Conservation (phyloP, 2,888 invertebrate species). For the Chaetogeoica ovagalla region DNA sequence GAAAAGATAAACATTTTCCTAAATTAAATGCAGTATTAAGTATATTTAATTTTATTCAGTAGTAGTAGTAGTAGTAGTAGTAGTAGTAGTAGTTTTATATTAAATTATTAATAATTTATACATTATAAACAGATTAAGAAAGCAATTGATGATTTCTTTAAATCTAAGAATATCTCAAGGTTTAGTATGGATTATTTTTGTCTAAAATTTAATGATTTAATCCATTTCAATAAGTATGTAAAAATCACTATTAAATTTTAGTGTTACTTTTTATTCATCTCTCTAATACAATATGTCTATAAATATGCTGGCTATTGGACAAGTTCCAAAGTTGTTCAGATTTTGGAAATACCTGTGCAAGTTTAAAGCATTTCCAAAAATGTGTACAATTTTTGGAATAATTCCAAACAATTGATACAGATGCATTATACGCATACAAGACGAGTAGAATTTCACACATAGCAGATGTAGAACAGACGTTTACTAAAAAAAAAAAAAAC, state of each 20-base stretch:
- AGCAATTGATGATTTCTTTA: too few species aligned
- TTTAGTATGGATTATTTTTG: too few species aligned
- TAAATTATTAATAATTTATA: too few species aligned
- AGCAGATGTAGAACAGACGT: neutral
- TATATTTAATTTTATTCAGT: too few species aligned
- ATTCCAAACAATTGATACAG: conserved; percentile 20
- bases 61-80: too few species aligned
- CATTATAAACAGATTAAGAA: too few species aligned
- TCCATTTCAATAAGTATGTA: neutral
- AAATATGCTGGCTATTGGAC: conserved; percentile 37
- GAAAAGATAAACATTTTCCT: too few species aligned
- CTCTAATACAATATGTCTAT: conserved; percentile 7
- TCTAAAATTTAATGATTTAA: neutral
- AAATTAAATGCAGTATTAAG: too few species aligned
- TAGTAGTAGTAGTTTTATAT: too few species aligned
- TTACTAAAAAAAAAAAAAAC: neutral
- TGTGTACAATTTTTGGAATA: neutral
- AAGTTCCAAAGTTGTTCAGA: conserved; percentile 22
- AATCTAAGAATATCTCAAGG: too few species aligned
- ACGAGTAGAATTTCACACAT: neutral
- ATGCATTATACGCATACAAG: neutral
- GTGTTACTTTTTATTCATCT: neutral
- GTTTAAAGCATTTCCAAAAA: conserved; percentile 39
- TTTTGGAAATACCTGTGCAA: conserved; percentile 38
- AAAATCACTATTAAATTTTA: neutral